Percentiles rank a stretch among this genome's conserved stretches.
Conservation (phyloP, 2,888 invertebrate genomes). For the Stenoptilia bipunctidactyla region DNA sequence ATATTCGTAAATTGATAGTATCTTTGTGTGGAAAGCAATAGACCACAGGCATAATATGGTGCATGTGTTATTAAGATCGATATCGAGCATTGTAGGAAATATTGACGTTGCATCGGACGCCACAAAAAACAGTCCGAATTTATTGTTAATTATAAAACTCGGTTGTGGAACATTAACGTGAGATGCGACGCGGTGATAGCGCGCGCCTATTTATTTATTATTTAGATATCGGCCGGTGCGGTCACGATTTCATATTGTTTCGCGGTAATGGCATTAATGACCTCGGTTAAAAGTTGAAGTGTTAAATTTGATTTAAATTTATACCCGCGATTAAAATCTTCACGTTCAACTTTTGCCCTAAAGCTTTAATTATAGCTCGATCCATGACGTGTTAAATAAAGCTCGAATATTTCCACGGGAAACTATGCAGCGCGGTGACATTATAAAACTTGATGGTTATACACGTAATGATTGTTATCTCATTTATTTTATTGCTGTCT, state of each 20-base stretch:
- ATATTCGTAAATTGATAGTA: conserved; percentile 9
- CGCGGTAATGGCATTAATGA: conserved; percentile 65
- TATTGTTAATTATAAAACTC: conserved; percentile 72
- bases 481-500: conserved; percentile 26
- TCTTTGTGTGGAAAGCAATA: conserved; percentile 17
- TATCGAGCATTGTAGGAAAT: conserved; percentile 51
- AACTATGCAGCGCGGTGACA: conserved; percentile 36
- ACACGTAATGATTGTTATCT: conserved; percentile 26
- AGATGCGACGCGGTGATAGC: conserved; percentile 58
- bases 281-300: conserved; percentile 69
- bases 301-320: conserved; percentile 71
- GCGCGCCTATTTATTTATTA: conserved; percentile 68
- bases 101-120: conserved; percentile 43
- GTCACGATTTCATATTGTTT: conserved; percentile 69
- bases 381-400: conserved; percentile 41
- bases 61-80: conserved; percentile 54
- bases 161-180: conserved; percentile 59
- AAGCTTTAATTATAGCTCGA: conserved; percentile 59
- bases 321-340: conserved; percentile 61
- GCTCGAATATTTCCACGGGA: conserved; percentile 19
- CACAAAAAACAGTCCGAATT: conserved; percentile 66
- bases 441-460: conserved; percentile 34
- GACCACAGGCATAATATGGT: conserved; percentile 9
- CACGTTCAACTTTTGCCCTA: conserved; percentile 59
- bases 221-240: conserved; percentile 63